Percentiles rank a stretch among this genome's conserved stretches.
These are phyloP conservation scores for Alviniconcha strummeri DNA, from an alignment of 2,888 invertebrate species.

Conservation along the genomic window DNA sequence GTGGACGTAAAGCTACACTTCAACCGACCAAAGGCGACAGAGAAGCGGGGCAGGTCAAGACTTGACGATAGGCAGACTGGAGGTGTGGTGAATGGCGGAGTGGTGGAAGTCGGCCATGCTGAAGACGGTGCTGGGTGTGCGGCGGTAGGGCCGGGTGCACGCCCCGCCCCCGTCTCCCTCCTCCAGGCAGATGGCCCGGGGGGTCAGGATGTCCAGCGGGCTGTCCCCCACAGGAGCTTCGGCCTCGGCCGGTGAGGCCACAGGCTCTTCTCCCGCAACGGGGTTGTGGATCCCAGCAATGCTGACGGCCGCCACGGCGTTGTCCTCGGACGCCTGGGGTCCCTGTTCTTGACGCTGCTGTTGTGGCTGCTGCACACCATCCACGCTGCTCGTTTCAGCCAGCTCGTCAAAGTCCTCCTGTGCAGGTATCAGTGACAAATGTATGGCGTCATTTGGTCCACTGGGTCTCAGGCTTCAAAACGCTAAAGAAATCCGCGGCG, in stretches of 20 bases:
- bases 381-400: slow-evolving; percentile 15
- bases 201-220: slow-evolving; percentile 13
- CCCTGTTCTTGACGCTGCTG: not conserved
- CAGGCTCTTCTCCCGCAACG: too few species aligned
- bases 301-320: not conserved
- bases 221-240: too few species aligned
- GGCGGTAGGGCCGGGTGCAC: not conserved
- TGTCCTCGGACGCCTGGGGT: not conserved
- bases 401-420: slow-evolving; percentile 23
- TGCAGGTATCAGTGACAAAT: not conserved
- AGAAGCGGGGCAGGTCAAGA: not conserved
- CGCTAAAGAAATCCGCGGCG: too few species aligned
- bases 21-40: too few species aligned
- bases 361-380: not conserved
- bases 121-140: slow-evolving; percentile 1
- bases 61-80: slow-evolving; percentile 14
- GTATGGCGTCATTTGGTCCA: too few species aligned
- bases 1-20: too few species aligned
- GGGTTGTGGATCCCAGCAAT: not conserved
- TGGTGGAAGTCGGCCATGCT: slow-evolving; percentile 5
- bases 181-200: slow-evolving; percentile 2
- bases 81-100: not conserved
- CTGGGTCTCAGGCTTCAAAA: too few species aligned
- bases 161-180: not conserved
- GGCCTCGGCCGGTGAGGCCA: too few species aligned